Conservation (phyloP, 2,797 vertebrate genomes). For the Sebastes taczanowskii region DNA sequence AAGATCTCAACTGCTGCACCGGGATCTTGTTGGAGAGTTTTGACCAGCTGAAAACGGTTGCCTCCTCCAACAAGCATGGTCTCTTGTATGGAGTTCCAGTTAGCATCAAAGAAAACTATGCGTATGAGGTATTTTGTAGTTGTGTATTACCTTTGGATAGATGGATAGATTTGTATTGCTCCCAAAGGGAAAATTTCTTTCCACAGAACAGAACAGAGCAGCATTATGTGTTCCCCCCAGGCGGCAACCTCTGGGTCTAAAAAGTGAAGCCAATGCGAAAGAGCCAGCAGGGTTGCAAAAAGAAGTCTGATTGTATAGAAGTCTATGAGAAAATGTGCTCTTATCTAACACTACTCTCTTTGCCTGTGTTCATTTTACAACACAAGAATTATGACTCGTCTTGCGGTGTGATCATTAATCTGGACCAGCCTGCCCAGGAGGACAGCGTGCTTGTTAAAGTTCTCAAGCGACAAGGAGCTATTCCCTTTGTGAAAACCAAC, state of each 20-base stretch:
- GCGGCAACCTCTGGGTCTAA: too few species aligned
- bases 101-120: constrained; percentile 88
- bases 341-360: neutral
- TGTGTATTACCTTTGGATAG: neutral
- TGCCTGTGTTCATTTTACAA: neutral
- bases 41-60: constrained; percentile 71
- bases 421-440: constrained; percentile 75
- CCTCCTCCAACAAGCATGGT: constrained; percentile 69
- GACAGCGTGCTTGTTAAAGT: constrained; percentile 91
- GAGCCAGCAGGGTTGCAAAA: too few species aligned
- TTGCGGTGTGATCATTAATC: constrained; percentile 81
- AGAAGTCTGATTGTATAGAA: too few species aligned
- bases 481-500: constrained; percentile 95
- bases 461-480: constrained; percentile 92
- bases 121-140: constrained; percentile 77
- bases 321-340: too few species aligned
- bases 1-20: constrained; percentile 83
- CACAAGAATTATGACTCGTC: constrained; percentile 85
- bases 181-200: neutral
- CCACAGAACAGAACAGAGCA: neutral
- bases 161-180: neutral
- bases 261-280: too few species aligned
- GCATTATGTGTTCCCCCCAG: neutral
- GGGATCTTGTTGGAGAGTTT: constrained; percentile 83
- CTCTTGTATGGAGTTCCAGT: constrained; percentile 88